phyloP scores from a whole-genome alignment of 1,140 invertebrate species.

The Drusus annulatus region DNA sequence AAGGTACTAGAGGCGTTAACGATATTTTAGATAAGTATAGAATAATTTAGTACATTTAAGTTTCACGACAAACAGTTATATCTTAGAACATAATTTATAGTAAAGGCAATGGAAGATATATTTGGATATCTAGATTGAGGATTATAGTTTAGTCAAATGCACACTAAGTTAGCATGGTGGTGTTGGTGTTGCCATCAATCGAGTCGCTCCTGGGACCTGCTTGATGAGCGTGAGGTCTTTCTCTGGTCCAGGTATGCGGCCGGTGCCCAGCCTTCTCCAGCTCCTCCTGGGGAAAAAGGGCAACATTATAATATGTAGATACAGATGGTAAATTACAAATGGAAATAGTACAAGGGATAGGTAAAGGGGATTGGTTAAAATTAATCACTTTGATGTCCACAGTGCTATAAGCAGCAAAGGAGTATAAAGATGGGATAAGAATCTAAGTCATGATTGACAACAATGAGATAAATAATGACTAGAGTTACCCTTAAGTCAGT shows the following conservation, averaged over 20 bases:
- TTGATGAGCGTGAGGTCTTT: conserved; percentile 80
- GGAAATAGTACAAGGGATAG: neutral
- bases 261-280: conserved; percentile 92
- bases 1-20: conserved; percentile 38
- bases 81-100: conserved; percentile 12
- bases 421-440: no score
- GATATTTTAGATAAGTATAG: conserved; percentile 28
- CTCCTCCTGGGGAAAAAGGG: conserved; percentile 68
- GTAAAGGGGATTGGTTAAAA: no score
- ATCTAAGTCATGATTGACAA: no score
- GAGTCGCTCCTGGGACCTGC: conserved; percentile 73
- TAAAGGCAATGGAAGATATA: conserved; percentile 49
- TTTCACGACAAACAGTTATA: conserved; percentile 27
- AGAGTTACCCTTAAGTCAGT: no score
- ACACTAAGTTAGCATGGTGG: neutral
- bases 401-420: no score
- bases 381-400: no score
- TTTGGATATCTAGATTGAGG: conserved; percentile 50
- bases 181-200: conserved; percentile 45
- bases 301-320: neutral
- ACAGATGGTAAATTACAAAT: neutral
- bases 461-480: no score
- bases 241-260: conserved; percentile 91
- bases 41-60: conserved; percentile 35
- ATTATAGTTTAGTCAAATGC: conserved; percentile 37